Evolutionary conservation across 2,113 vertebrate species (phyloP).

Genomic region (Isichthys henryi): DNA sequence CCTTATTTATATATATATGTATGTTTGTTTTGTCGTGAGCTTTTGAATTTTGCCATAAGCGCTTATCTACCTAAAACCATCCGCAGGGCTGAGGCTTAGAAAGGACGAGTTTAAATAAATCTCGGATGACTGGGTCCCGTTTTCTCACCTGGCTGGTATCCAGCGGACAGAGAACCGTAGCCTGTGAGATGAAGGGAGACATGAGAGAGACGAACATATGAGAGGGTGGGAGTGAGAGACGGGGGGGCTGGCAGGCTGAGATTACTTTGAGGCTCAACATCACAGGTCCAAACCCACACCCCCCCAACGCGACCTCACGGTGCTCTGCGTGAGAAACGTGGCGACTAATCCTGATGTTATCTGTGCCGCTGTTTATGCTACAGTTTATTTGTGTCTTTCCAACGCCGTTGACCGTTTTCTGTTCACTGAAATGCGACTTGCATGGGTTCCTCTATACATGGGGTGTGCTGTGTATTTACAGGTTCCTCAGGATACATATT

Average conservation of each 20-base stretch:
- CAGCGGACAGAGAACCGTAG: constrained; percentile 53
- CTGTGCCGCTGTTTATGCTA: background rate
- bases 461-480: background rate
- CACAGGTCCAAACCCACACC: background rate
- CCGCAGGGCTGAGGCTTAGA: background rate
- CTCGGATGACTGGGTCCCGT: background rate
- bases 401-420: background rate
- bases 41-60: background rate
- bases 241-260: background rate
- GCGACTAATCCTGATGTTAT: constrained; percentile 6
- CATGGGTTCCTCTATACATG: background rate
- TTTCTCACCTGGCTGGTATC: constrained; percentile 52
- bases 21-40: background rate
- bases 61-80: background rate
- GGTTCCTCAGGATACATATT: background rate
- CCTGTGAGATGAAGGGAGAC: constrained; percentile 37
- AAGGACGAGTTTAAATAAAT: background rate
- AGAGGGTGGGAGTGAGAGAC: background rate
- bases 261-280: background rate
- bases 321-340: background rate
- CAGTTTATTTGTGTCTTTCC: background rate
- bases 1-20: background rate
- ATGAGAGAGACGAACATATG: background rate
- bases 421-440: background rate
- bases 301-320: background rate